Conservation (phyloP, 1,140 invertebrate genomes). For the Papilio machaon region DNA sequence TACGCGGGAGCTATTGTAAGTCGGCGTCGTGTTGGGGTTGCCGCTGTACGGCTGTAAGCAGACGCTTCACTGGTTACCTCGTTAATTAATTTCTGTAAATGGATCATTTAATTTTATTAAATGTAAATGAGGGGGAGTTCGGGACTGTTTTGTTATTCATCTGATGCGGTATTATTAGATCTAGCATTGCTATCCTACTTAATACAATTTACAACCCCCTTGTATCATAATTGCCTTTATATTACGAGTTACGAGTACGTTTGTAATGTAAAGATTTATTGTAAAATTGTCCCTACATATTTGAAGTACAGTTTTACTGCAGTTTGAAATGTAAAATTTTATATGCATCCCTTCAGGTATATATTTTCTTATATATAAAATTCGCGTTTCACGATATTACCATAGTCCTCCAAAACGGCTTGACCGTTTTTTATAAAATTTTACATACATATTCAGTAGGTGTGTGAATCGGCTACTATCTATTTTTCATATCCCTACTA, state of each 20-base stretch:
- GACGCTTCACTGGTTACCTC: constrained; percentile 75
- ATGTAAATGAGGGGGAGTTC: constrained; percentile 78
- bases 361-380: too few relatives aligned
- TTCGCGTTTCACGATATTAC: too few relatives aligned
- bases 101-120: constrained; percentile 82
- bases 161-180: constrained; percentile 55
- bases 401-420: too few relatives aligned
- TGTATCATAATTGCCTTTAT: constrained; percentile 20
- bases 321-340: too few relatives aligned
- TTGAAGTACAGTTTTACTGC: neutral
- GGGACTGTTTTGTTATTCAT: constrained; percentile 50
- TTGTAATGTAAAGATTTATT: constrained; percentile 18
- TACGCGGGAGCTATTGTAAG: constrained; percentile 54
- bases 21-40: constrained; percentile 49
- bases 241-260: constrained; percentile 2
- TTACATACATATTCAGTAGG: too few relatives aligned
- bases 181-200: constrained; percentile 32
- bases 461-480: too few relatives aligned
- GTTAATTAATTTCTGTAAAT: constrained; percentile 82
- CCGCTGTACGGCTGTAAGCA: constrained; percentile 67
- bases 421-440: too few relatives aligned
- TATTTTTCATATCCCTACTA: too few relatives aligned
- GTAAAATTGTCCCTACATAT: neutral
- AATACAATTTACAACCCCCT: constrained; percentile 27
- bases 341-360: too few relatives aligned